Percentiles rank a stretch among this genome's conserved stretches.
Evolutionary conservation across 2,888 invertebrate species (phyloP).

Genomic region (Leucoma salicis): DNA sequence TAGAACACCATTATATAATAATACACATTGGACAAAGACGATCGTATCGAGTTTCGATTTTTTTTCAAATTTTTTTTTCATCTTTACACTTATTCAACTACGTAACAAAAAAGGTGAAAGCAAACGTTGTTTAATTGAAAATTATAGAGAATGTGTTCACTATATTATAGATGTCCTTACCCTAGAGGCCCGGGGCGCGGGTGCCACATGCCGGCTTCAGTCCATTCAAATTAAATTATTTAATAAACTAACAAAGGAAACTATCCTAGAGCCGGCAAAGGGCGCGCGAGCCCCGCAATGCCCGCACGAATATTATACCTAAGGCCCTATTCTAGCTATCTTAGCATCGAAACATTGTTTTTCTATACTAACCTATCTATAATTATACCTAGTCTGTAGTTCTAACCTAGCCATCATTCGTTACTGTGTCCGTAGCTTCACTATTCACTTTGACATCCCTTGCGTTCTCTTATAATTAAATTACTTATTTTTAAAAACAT

Average conservation of each 20-base stretch:
- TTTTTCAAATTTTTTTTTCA: slow-evolving; percentile 67
- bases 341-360: slow-evolving; percentile 78
- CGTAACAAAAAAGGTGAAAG: slow-evolving; percentile 81
- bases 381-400: slow-evolving; percentile 66
- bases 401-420: slow-evolving; percentile 62
- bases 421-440: slow-evolving; percentile 61
- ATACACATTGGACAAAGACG: slow-evolving; percentile 82
- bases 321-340: slow-evolving; percentile 74
- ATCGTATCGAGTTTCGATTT: slow-evolving; percentile 74
- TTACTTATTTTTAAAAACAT: slow-evolving; percentile 76
- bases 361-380: slow-evolving; percentile 79
- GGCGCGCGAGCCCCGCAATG: slow-evolving; percentile 48
- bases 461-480: slow-evolving; percentile 71
- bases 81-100: slow-evolving; percentile 80
- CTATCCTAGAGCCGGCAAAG: slow-evolving; percentile 68
- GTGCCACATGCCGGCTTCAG: slow-evolving; percentile 63
- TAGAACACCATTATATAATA: slow-evolving; percentile 81
- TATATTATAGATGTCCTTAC: slow-evolving; percentile 62
- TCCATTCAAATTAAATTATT: slow-evolving; percentile 81
- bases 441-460: slow-evolving; percentile 62
- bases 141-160: slow-evolving; percentile 75
- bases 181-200: slow-evolving; percentile 43
- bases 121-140: slow-evolving; percentile 77
- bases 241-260: slow-evolving; percentile 80
- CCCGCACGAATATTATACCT: slow-evolving; percentile 64